Evolutionary conservation across 2,113 vertebrate genomes (phyloP), one percentile per base, ranked within the genome.

Genomic region (Nettapus auritus): DNA sequence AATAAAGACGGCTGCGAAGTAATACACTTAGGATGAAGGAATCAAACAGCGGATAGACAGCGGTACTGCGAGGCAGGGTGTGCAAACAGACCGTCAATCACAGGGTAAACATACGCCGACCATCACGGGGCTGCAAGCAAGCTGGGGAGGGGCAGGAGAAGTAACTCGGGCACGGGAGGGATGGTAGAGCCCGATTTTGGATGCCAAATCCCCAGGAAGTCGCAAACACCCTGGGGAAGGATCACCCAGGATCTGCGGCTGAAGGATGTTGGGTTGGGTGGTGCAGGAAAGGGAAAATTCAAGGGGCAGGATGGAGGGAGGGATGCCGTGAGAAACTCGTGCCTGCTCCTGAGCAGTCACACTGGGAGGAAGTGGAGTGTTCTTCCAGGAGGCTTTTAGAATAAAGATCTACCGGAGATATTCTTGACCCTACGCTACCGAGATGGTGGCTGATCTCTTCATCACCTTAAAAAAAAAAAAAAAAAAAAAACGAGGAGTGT

Each of bases 1-100:
- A 79, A 36, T 85, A 84, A 79, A 92, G 83, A 74, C 66, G 63
- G 46, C 64, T 33, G 69, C 56, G 59, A 69, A 89, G 86, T 26
- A 83, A 83, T 60, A 81, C 73, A 33, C 52, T 11, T 4, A 42
- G 62, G 78, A 94, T 82, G 91, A 85, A 94, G 94, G 87, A 94
- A 92, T 92, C 80, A 95, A 92, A 74, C 2, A 73, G 9, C 0
- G 13, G 86, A 42, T 6, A 57, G 90, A 68, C 6, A 7, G 85
- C 0, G 0, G 64, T 11, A 60, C 71, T 8, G 71, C 3, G 9
- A 73, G 0, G 0, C 6, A 2, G 69, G 68, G 46, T 21, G 76
- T 52, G 74, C 88, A 94, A 92, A 93, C 0, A 86, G 34, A 50
- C 62, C 64, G 40, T 76, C 85, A 25, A 34, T 77, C 76, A 60